These are phyloP conservation scores for Tupiocoris notatus DNA, from an alignment of 2,888 invertebrate genomes.

Conservation along the genomic window DNA sequence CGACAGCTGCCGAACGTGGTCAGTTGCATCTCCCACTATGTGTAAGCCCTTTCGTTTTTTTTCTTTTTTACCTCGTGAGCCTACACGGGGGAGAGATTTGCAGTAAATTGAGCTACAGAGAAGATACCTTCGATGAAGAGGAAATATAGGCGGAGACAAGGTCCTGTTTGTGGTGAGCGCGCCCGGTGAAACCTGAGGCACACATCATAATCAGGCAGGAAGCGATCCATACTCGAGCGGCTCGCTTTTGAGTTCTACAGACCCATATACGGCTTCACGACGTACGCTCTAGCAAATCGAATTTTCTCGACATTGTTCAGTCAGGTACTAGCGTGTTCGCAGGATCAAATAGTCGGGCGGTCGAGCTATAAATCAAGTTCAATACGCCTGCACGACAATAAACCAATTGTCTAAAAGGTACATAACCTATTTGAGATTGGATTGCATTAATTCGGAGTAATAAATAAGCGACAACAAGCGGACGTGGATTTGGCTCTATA, in stretches of 20 bases:
- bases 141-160: too few species aligned
- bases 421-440: slow-evolving; percentile 36
- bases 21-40: too few species aligned
- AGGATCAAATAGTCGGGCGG: neutral
- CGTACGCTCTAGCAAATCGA: slow-evolving; percentile 9
- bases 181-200: neutral
- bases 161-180: too few species aligned
- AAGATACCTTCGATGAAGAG: neutral
- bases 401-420: slow-evolving; percentile 42
- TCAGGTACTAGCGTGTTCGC: neutral
- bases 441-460: slow-evolving; percentile 35
- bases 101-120: too few species aligned
- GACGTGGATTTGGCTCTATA: neutral
- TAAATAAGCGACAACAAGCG: slow-evolving; percentile 36
- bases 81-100: too few species aligned
- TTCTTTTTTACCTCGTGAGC: too few species aligned
- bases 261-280: neutral
- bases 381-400: slow-evolving; percentile 19
- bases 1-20: too few species aligned
- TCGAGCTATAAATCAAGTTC: slow-evolving; percentile 26
- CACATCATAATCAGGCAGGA: neutral
- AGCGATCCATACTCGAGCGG: neutral
- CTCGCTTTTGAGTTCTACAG: neutral
- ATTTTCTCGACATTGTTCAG: slow-evolving; percentile 26
- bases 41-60: too few species aligned